Conservation (phyloP, 2,113 vertebrate genomes). For the Crotalus viridis region DNA sequence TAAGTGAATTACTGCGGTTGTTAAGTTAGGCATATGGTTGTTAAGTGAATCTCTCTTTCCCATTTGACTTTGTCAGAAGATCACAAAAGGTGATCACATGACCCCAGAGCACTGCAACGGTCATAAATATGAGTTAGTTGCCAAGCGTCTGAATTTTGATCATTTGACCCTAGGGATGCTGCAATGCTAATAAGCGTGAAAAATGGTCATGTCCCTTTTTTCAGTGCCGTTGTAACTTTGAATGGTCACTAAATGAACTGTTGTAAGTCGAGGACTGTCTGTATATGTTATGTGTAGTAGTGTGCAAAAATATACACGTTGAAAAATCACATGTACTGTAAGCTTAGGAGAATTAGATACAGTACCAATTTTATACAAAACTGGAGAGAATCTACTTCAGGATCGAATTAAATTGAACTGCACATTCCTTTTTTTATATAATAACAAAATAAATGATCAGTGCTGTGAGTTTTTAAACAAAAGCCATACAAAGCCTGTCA, state of each 20-base stretch:
- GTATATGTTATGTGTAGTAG: not conserved
- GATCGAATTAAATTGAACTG: not conserved
- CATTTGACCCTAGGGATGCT: not conserved
- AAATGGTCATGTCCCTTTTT: not conserved
- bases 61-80: not conserved
- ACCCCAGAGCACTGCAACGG: not conserved
- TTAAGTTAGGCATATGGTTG: not conserved
- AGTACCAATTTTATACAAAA: not conserved
- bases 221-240: not conserved
- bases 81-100: not conserved
- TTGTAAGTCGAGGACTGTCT: not conserved
- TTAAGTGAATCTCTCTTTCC: not conserved
- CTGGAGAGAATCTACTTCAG: not conserved
- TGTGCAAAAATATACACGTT: not conserved
- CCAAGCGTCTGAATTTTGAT: not conserved
- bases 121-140: not conserved
- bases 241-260: not conserved
- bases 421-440: not conserved
- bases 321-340: not conserved
- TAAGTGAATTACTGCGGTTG: not conserved
- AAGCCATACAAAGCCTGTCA: conserved; percentile 19
- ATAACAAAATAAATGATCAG: not conserved
- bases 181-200: not conserved
- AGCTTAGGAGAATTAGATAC: not conserved
- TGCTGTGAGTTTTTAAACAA: not conserved